A percentile compares a stretch with the other conserved stretches of the same genome.
These are phyloP conservation scores for Apistogramma diplotaenia DNA, from an alignment of 2,113 vertebrate genomes.

Conservation along the genomic window DNA sequence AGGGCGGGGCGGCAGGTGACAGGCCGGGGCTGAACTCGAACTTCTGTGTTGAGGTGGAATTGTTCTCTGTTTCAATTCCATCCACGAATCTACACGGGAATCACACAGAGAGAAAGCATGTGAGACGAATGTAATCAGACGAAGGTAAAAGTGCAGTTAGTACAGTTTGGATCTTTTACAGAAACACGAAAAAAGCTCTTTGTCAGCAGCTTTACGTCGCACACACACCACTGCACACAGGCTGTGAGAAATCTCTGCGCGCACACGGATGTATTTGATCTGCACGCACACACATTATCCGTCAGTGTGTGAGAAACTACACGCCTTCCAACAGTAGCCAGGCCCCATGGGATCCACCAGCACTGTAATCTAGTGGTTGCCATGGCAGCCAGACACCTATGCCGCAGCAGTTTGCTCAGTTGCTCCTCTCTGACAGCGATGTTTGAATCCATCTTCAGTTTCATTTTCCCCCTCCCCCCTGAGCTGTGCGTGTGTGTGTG, in stretches of 20 bases:
- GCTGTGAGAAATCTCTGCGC: background rate
- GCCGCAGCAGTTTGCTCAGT: constrained; percentile 7
- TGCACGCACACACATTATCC: background rate
- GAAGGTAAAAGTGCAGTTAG: background rate
- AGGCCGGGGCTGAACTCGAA: constrained; percentile 78
- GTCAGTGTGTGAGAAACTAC: background rate
- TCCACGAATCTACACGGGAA: constrained; percentile 77
- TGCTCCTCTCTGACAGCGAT: background rate
- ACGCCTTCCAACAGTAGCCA: background rate
- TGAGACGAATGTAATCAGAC: background rate
- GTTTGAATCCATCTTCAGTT: background rate
- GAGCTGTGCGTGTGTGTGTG: background rate
- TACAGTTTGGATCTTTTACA: background rate
- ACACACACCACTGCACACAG: background rate
- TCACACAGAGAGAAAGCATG: background rate
- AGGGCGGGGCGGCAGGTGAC: constrained; percentile 56
- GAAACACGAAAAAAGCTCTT: background rate
- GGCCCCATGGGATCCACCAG: background rate
- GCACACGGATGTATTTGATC: background rate
- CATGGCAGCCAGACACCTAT: constrained; percentile 62
- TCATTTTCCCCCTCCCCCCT: no score
- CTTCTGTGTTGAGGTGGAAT: constrained; percentile 66
- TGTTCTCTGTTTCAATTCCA: constrained; percentile 79
- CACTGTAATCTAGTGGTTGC: constrained; percentile 53
- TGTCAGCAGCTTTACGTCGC: constrained; percentile 5